A percentile compares a stretch with the other conserved stretches of the same genome.
Evolutionary conservation across 2,797 vertebrate species (phyloP).

Genomic region (Pseudopleuronectes americanus): DNA sequence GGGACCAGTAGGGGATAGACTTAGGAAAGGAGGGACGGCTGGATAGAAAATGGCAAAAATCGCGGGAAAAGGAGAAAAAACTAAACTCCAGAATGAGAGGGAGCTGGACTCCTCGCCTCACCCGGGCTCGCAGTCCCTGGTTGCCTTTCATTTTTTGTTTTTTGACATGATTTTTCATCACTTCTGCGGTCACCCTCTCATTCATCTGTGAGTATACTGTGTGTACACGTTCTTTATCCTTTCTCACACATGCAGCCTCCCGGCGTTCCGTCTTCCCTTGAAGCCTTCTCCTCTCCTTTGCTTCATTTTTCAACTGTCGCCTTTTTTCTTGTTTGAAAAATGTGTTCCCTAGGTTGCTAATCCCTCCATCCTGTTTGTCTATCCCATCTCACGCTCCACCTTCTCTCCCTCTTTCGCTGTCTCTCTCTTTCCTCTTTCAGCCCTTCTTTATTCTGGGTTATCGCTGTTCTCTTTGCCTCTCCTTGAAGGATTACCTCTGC

Average conservation of each 20-base stretch:
- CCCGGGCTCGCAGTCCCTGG: conserved; percentile 32
- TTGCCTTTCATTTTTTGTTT: conserved; percentile 43
- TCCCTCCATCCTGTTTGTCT: conserved; percentile 69
- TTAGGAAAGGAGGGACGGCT: conserved; percentile 75
- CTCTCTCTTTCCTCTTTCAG: conserved; percentile 51
- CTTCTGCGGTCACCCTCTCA: conserved; percentile 62
- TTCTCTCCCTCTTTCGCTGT: conserved; percentile 48
- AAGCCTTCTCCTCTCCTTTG: conserved; percentile 17
- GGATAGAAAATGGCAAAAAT: conserved; percentile 74
- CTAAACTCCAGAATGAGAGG: conserved; percentile 54
- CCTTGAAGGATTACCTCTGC: conserved; percentile 74
- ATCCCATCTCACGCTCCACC: conserved; percentile 64
- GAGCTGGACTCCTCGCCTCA: conserved; percentile 59
- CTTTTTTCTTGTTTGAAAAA: conserved; percentile 54
- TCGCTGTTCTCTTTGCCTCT: conserved; percentile 64
- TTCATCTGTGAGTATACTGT: conserved; percentile 78
- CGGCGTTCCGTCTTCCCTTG: conserved; percentile 16
- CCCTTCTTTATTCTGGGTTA: conserved; percentile 64
- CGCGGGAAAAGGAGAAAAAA: conserved; percentile 66
- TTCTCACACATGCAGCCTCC: conserved; percentile 36
- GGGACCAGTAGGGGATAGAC: conserved; percentile 72
- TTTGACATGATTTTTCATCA: conserved; percentile 66
- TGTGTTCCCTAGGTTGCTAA: conserved; percentile 61
- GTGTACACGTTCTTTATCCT: conserved; percentile 49
- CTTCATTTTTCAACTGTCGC: conserved; percentile 55